Evolutionary conservation across 2,113 vertebrate genomes (phyloP), one percentile per base, ranked within the genome.

Genomic region (Apodemus speciosus): DNA sequence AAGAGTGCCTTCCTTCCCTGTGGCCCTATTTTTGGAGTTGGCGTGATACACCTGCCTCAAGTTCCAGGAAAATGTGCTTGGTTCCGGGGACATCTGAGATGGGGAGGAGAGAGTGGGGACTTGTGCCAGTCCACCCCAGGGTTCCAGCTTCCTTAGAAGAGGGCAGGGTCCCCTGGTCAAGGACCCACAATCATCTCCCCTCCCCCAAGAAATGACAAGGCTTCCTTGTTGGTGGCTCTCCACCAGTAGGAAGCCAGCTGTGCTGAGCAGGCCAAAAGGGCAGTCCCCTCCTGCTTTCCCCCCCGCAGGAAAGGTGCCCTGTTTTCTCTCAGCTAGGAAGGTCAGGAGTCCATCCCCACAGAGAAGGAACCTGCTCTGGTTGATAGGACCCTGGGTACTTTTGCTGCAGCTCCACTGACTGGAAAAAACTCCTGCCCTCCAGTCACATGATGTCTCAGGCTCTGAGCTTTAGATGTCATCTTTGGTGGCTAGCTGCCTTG

Each of bases 21-120:
- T 96, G n/a, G 0, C 93, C 94, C 96, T 98, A 58, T 98, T 98
- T 98, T 97, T 97, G 95, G 97, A 97, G 92, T 95, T 86, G 94
- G 85, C 92, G 56, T 95, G 95, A 90, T 27, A 93, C 15, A n/a
- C 58, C 60, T 80, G 72, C 95, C 90, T 88, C 95, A 96, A 90
- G 90, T 93, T 97, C 97, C 97, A 97, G 97, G 71, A 96, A 89
- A 96, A 77, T 2, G 38, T 0, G 27, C 94, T 90, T 85, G 80
- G 73, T 95, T 97, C 88, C 95, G 32, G 16, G 25, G 20, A 83
- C 60, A 75, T 92, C 81, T 91, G 88, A 92, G 53, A 43, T 6
- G 51, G 64, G 40, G 40, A 86, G 46, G 90, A 73, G 96, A 96
- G 43, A 23, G 86, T 46, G 40, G 58, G 40, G 51, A 16, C 40